Percentiles rank a stretch among this genome's conserved stretches.
phyloP scores from a whole-genome alignment of 2,797 vertebrate genomes.

The Capromys pilorides region DNA sequence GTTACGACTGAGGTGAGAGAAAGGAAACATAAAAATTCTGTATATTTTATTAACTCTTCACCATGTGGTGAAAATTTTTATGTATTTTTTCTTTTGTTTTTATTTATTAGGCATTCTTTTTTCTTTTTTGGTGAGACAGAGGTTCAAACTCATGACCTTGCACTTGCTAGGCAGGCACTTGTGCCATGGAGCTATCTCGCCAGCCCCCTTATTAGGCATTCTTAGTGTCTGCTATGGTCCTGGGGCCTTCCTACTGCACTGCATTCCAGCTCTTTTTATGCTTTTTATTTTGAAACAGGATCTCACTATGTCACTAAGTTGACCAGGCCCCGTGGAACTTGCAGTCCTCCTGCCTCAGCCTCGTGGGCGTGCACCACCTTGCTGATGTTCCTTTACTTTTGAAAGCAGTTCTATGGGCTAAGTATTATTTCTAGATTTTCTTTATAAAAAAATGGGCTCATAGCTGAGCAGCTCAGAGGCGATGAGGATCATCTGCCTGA shows the following conservation, averaged over 20 bases:
- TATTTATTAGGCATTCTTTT: not conserved
- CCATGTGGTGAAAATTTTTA: not conserved
- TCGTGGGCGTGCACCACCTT: not conserved
- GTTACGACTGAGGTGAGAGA: not conserved
- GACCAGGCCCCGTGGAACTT: not conserved
- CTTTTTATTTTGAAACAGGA: not conserved
- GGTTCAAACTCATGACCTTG: too few relatives aligned
- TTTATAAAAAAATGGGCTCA: not conserved
- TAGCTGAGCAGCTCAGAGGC: not conserved
- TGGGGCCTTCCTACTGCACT: not conserved
- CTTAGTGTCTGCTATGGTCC: not conserved
- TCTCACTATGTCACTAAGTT: not conserved
- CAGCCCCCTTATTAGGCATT: not conserved
- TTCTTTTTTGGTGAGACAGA: too few relatives aligned
- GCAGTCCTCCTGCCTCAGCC: too few relatives aligned
- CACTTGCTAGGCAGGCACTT: too few relatives aligned
- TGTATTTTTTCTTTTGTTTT: constrained; percentile 24
- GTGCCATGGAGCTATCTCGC: too few relatives aligned
- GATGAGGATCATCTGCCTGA: too few relatives aligned
- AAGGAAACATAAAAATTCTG: not conserved
- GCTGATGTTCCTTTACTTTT: not conserved
- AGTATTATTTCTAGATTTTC: not conserved
- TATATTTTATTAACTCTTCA: constrained; percentile 41
- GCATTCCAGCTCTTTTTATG: not conserved
- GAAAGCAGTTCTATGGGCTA: constrained; percentile 8